phyloP scores from a whole-genome alignment of 64 coral and sea anemone species.

The Hydrozoanthus tunicans region DNA sequence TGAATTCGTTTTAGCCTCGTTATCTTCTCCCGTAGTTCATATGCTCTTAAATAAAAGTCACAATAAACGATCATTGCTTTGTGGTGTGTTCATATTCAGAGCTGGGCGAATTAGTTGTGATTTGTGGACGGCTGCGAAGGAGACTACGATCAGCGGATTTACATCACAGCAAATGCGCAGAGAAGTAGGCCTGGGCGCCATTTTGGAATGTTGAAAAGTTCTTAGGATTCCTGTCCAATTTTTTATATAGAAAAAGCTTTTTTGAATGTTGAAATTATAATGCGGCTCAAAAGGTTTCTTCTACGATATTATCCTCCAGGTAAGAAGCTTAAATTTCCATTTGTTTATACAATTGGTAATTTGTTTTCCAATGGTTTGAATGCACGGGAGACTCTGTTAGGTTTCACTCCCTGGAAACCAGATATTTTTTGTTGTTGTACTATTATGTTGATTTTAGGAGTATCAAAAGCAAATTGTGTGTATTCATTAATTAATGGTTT shows the following conservation, averaged over 20 bases:
- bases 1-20: too few relatives aligned
- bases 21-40: too few relatives aligned
- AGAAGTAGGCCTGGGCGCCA: constrained; percentile 25
- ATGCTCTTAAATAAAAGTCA: too few relatives aligned
- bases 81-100: too few relatives aligned
- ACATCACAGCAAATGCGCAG: neutral
- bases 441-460: constrained; percentile 44
- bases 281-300: constrained; percentile 81
- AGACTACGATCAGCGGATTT: neutral
- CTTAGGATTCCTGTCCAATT: neutral
- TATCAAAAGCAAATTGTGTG: neutral
- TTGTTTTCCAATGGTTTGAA: neutral
- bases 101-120: too few relatives aligned
- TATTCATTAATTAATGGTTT: too few relatives aligned
- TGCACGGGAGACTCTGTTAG: neutral
- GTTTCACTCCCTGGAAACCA: neutral
- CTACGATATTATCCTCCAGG: constrained; percentile 86
- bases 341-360: neutral
- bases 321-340: neutral
- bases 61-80: too few relatives aligned
- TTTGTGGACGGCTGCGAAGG: too few relatives aligned
- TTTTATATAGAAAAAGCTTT: neutral
- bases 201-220: constrained; percentile 50
- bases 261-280: constrained; percentile 36
- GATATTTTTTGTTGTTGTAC: neutral